Evolutionary conservation across 35 echinoderm and acorn worm species (phyloP), one percentile per base, ranked within the genome.

Genomic region (Lytechinus variegatus): DNA sequence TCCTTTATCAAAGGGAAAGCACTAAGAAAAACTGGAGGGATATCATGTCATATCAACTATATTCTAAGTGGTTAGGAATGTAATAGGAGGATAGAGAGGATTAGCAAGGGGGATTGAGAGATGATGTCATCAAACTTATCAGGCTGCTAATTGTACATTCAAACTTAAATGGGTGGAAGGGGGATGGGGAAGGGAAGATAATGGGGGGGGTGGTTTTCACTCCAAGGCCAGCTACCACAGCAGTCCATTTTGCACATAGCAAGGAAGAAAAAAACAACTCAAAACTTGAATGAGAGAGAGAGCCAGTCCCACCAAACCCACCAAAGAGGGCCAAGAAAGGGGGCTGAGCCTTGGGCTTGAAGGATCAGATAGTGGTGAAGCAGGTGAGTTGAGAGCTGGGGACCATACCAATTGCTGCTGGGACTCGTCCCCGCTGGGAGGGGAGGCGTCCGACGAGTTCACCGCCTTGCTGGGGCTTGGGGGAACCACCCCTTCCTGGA

Each of bases 401-500:
- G 91, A 93, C 91, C 91, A 93, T 93, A 93, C 91, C 91, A 93
- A 93, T 93, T 93, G 91, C 91, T 93, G 91, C 91, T 93, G 91
- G 24, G 91, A 93, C 54, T 93, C 91, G 91, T 93, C 91, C 54
- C 91, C 91, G 27, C 91, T 93, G 24, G 91, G 91, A 27, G 91
- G 91, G 52, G 91, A 93, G 52, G 91, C 91, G 21, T 93, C 91
- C 3, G 91, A 54, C 10, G 91, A 93, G 91, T 27, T 29, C 12
- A 53, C 52, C 3, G 52, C 54, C 24, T 55, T 93, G 91, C 28
- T 55, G 91, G 91, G 91, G 54, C 91, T 93, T 9, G 91, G n/a
- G 4, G 87, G 87, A 33, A 93, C 24, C 57, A 56, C 28, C 53
- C 61, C 54, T 53, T 57, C 28, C 54, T 92, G 95, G 52, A 87